phyloP scores from a whole-genome alignment of 1,140 invertebrate species.

The Manduca sexta region DNA sequence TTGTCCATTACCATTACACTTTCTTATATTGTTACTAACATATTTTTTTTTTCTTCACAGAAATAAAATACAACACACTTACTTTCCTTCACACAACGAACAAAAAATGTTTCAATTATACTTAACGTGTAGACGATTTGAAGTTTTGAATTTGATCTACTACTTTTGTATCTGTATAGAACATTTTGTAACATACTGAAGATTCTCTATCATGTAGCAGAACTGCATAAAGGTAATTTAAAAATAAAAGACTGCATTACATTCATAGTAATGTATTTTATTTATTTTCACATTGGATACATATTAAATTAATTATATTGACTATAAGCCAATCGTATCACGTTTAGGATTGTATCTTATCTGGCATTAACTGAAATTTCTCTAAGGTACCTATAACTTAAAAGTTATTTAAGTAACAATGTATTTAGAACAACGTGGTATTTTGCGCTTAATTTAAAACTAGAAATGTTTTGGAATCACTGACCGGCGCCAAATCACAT shows the following conservation, averaged over 20 bases:
- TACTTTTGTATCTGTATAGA: too few species aligned
- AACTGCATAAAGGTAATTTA: not conserved
- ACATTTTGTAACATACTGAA: too few species aligned
- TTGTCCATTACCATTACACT: too few species aligned
- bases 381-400: constrained; percentile 6
- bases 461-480: constrained; percentile 27
- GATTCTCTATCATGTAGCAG: not conserved
- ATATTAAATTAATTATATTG: constrained; percentile 34
- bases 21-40: too few species aligned
- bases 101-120: too few species aligned
- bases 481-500: constrained; percentile 7
- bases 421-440: constrained; percentile 4
- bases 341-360: constrained; percentile 12
- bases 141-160: too few species aligned
- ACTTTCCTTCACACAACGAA: too few species aligned
- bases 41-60: too few species aligned
- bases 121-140: too few species aligned
- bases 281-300: constrained; percentile 36
- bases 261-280: constrained; percentile 53
- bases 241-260: constrained; percentile 6
- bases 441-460: constrained; percentile 37
- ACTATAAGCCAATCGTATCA: constrained; percentile 29
- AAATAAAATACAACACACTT: too few species aligned
- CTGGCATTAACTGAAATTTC: constrained; percentile 32
- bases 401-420: constrained; percentile 13